Base-by-base conservation (phyloP, 2,113 vertebrate species). In the Trogon surrucura region DNA sequence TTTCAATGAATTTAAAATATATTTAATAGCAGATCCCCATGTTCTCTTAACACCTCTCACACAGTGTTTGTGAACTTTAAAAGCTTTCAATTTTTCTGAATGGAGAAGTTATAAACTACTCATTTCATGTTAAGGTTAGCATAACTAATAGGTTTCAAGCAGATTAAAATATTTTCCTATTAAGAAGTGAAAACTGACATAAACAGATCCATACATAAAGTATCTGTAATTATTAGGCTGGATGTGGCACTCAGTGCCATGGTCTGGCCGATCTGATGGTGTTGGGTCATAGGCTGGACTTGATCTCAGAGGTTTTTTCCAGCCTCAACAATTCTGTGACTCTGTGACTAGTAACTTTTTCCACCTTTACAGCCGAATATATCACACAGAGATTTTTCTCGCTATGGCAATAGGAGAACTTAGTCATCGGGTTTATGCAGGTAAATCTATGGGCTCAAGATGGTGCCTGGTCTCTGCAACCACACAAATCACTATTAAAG, bases 111-210 rank as follows among this genome's bases (percentile, higher is more conserved):
- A 36, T 32, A 85, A 92, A 41, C 57, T 87, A 79, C 74, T 88
- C 27, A 80, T 72, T 96, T 92, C 62, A 29, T 65, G 75, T 44
- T 81, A 79, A 64, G 57, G 69, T 81, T 75, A 92, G 75, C 29
- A 30, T 67, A 91, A 95, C 83, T 88, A 90, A 57, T n/a, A 72
- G 53, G 15, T 79, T 72, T 87, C 69, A 82, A 88, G n/a, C 22
- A 92, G 57, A 92, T 73, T 44, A 91, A 95, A 92, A 82, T 54
- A 81, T 82, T 94, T 92, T 80, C 45, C 3, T 23, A 77, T 56
- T 20, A 83, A 71, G 41, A 93, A 92, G 79, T n/a, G 10, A 79
- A 85, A 93, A 82, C 20, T 54, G 50, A n/a, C 50, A 48, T 36
- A 87, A 81, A 87, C 27, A 84, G 65, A 87, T 41, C 22, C 21